A percentile compares a stretch with the other conserved stretches of the same genome.
phyloP scores from a whole-genome alignment of 2,797 vertebrate species.

The Sebastes flavidus region DNA sequence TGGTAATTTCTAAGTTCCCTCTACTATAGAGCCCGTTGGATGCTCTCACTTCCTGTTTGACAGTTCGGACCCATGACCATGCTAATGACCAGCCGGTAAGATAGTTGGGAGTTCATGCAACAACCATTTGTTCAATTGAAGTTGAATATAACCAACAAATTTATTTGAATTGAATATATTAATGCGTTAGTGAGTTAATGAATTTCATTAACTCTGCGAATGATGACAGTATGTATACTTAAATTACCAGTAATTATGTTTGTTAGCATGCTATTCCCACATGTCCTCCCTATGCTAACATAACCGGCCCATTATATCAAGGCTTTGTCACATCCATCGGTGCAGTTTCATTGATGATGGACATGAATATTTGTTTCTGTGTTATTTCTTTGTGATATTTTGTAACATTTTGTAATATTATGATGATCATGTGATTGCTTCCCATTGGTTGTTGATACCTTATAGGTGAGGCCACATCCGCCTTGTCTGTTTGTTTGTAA shows the following conservation, averaged over 20 bases:
- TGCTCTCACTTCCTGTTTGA: not conserved
- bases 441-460: no score
- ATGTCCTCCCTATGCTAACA: not conserved
- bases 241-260: not conserved
- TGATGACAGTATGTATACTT: not conserved
- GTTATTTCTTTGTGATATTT: no score
- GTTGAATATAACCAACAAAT: not conserved
- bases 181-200: not conserved
- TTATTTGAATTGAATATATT: not conserved
- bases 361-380: no score
- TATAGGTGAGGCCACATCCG: no score
- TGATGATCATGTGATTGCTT: no score
- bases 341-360: no score
- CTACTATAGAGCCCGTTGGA: not conserved
- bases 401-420: no score
- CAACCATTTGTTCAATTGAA: not conserved
- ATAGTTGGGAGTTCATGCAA: not conserved
- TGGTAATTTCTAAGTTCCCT: not conserved
- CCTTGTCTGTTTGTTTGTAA: no score
- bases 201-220: not conserved
- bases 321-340: no score
- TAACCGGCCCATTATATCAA: no score
- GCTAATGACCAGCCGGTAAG: not conserved
- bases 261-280: not conserved
- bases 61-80: not conserved